Conservation (phyloP, 2,888 invertebrate species). For the Agrilus biguttatus region DNA sequence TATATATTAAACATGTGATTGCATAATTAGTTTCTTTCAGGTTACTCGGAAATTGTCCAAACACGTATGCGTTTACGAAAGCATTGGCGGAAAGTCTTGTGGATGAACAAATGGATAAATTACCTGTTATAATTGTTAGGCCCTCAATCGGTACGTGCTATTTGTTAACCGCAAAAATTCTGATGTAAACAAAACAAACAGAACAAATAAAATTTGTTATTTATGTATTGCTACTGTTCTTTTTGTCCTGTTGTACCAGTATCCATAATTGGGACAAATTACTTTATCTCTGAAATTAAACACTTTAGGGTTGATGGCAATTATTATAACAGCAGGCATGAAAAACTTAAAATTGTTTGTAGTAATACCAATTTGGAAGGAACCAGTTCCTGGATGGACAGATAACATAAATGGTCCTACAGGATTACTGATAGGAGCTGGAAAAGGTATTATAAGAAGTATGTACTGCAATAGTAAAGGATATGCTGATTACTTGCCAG, state of each 20-base stretch:
- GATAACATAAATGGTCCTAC: slow-evolving; percentile 91
- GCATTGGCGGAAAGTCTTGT: slow-evolving; percentile 76
- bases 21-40: slow-evolving; percentile 26
- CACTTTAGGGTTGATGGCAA: too few species aligned
- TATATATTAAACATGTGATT: too few species aligned
- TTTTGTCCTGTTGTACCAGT: too few species aligned
- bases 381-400: slow-evolving; percentile 79
- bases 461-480: slow-evolving; percentile 71
- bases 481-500: slow-evolving; percentile 69
- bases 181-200: too few species aligned
- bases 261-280: too few species aligned
- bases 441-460: slow-evolving; percentile 75
- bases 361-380: slow-evolving; percentile 78
- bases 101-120: slow-evolving; percentile 56
- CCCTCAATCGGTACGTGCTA: slow-evolving; percentile 61
- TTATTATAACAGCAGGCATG: too few species aligned
- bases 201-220: too few species aligned
- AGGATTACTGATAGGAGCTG: slow-evolving; percentile 67
- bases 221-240: too few species aligned
- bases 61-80: slow-evolving; percentile 91
- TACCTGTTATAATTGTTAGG: slow-evolving; percentile 70
- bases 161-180: too few species aligned
- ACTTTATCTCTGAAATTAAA: too few species aligned
- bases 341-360: slow-evolving; percentile 3
- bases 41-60: slow-evolving; percentile 64